Evolutionary conservation across 2,797 vertebrate genomes (phyloP).

Genomic region (Sphenopsis melanotis): DNA sequence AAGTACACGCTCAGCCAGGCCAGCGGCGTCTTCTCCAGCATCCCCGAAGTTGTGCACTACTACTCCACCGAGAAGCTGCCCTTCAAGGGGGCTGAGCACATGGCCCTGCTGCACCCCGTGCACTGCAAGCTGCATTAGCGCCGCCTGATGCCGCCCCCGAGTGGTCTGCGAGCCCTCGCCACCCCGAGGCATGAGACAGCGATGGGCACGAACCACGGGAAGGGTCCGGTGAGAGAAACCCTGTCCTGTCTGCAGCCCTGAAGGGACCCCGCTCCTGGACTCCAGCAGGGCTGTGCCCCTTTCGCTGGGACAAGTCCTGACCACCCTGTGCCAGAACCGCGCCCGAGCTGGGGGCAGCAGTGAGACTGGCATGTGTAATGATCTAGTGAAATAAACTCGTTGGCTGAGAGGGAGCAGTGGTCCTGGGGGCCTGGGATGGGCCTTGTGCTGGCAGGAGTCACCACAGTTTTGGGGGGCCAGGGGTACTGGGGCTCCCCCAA

Average conservation of each 20-base stretch:
- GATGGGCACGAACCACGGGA: fast-evolving
- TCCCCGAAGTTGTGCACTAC: conserved; percentile 89
- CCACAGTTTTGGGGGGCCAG: not conserved
- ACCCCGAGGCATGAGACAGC: not conserved
- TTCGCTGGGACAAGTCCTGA: not conserved
- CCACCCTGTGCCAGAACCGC: not conserved
- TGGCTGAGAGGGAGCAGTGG: not conserved
- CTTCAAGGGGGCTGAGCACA: conserved; percentile 93
- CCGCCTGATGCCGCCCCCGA: not conserved
- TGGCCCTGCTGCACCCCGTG: conserved; percentile 89
- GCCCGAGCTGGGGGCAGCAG: not conserved
- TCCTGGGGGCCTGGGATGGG: not conserved
- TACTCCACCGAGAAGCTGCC: conserved; percentile 90
- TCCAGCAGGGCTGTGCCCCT: not conserved
- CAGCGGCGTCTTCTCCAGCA: conserved; percentile 86
- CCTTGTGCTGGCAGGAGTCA: not conserved
- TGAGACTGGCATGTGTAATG: not conserved
- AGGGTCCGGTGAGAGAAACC: not conserved
- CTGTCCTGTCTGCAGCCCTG: not conserved
- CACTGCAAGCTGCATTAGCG: conserved; percentile 66
- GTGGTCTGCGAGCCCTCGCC: not conserved
- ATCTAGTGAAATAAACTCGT: conserved; percentile 6
- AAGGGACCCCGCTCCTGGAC: not conserved
- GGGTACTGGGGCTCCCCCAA: not conserved
- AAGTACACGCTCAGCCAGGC: conserved; percentile 91